Evolutionary conservation across 2,888 invertebrate genomes (phyloP), one percentile per base, ranked within the genome.

Genomic region (Synanthedon tipuliformis): DNA sequence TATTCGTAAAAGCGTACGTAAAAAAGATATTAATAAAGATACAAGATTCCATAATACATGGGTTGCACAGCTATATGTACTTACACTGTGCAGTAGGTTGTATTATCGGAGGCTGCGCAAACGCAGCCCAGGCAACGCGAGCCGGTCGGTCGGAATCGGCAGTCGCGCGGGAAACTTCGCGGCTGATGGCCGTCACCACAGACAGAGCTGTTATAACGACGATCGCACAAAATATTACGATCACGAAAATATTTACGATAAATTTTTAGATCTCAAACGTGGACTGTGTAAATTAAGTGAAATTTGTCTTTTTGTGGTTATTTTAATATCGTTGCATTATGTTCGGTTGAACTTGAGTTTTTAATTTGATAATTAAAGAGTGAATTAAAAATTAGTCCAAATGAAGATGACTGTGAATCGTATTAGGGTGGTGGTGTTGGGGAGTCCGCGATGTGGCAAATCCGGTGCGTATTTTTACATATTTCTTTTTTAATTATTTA

Each of bases 401-500:
- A 87, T 87, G 87, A 87, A 87, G 86, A 92, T 93, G 93, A 93
- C 93, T 88, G 91, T 92, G 78, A 92, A 91, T 86, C 91, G 92
- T 80, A 93, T 93, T 84, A 90, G 92, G 89, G 92, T 93, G 80
- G 93, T 93, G 85, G 93, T 93, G 78, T 88, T 93, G 75, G 93
- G 93, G 71, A 91, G 92, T 77, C 89, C 92, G 69, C 89, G 91
- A 73, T 92, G 93, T 75, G 93, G 93, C 72, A 93, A 93, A 87
- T 93, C 93, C 81, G 93, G 93, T 93, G 81, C 89, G 90, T 87
- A 75, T 57, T 52, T 51, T 40, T 16, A 1, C 10, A 45, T 45
- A 45, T 7, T 45, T n/a, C 8, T 27, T 27, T 5, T n/a, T n/a
- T n/a, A n/a, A n/a, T n/a, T n/a, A n/a, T n/a, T n/a, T n/a, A n/a